These are phyloP conservation scores for Parnassius apollo DNA, from an alignment of 2,888 invertebrate genomes.

Conservation along the genomic window DNA sequence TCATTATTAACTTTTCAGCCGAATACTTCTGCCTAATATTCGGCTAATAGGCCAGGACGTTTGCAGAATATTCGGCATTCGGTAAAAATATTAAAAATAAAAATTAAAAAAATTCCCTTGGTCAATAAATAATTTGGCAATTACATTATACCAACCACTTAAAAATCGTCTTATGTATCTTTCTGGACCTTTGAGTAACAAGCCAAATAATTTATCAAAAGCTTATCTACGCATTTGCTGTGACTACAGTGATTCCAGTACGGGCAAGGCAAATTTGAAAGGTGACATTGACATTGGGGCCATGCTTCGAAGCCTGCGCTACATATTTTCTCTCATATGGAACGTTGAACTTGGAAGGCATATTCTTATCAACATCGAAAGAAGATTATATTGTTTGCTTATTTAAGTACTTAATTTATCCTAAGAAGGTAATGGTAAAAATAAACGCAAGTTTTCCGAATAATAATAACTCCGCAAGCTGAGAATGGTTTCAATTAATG, in stretches of 20 bases:
- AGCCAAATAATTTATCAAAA: constrained; percentile 1
- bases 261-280: constrained; percentile 42
- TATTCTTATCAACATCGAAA: no score
- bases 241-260: constrained; percentile 21
- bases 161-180: not conserved
- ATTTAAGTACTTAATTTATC: no score
- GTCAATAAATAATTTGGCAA: not conserved
- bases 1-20: no score
- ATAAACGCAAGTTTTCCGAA: no score
- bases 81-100: not conserved
- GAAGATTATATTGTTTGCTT: no score
- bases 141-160: not conserved
- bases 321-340: not conserved
- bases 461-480: no score
- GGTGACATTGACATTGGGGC: constrained; percentile 73
- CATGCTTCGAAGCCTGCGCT: constrained; percentile 15
- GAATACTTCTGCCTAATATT: no score
- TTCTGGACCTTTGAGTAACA: not conserved
- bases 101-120: not conserved
- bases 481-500: no score
- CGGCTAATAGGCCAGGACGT: no score
- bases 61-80: no score
- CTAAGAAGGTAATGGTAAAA: no score
- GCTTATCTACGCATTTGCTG: constrained; percentile 8
- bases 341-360: not conserved